Evolutionary conservation across 1,140 invertebrate species (phyloP), one percentile per base, ranked within the genome.

Genomic region (Spodoptera frugiperda): DNA sequence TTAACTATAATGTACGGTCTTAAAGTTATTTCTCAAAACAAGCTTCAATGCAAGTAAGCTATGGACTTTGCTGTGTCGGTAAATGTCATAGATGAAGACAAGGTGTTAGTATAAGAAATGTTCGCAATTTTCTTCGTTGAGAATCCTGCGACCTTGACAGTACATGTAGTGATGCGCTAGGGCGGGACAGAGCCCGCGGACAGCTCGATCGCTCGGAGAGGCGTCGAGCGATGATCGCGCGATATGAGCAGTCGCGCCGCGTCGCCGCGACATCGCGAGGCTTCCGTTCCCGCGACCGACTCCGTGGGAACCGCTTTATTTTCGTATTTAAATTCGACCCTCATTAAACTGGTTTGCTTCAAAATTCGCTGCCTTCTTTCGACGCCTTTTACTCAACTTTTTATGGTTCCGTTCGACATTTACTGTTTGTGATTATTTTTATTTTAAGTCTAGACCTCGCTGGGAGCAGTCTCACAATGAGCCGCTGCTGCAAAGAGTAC

Each of bases 341-440:
- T 92, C 92, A 93, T 93, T 93, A 93, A 93, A 93, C 92, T 88
- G 91, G 92, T 93, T 93, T 89, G 83, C 87, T 86, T 92, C 87
- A 92, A 91, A 93, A 93, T 93, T 93, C 89, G 92, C 92, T 92
- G 91, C 92, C 92, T 92, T 88, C 90, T 93, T 92, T 93, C 92
- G 90, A 90, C 92, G 92, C 91, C 90, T 93, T 92, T 93, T 93
- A 93, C 91, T 93, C 91, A 88, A 89, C 91, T 93, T 93, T 93
- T 93, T 93, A 92, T 93, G 86, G 91, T 91, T 93, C 92, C 91
- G 92, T 91, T 92, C 90, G 88, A 93, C 90, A 89, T 92, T 91
- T 89, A 90, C 91, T 89, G 91, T 89, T 90, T 87, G 89, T 87
- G 82, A 88, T 90, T 86, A 68, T 84, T 83, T 87, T 88, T 89